These are phyloP conservation scores for Stictocephala bisonia DNA, from an alignment of 2,888 invertebrate genomes.

Conservation along the genomic window DNA sequence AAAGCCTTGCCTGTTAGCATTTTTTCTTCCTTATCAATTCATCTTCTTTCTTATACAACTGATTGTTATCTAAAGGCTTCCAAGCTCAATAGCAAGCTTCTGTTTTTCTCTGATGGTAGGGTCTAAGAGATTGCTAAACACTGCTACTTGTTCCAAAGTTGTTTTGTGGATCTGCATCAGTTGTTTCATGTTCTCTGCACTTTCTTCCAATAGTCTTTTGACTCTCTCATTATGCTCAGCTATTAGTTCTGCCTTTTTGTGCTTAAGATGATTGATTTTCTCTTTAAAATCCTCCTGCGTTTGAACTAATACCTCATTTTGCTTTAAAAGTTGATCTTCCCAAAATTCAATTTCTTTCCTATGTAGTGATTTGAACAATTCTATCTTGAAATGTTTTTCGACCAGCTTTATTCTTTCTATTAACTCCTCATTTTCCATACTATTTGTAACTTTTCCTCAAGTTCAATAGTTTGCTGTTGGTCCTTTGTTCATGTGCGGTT, in stretches of 20 bases:
- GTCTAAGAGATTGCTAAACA: not conserved
- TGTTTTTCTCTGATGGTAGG: conserved; percentile 12
- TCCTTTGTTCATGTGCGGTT: too few relatives aligned
- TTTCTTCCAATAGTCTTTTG: conserved; percentile 7
- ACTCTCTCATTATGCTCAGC: conserved; percentile 11
- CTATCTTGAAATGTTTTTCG: conserved; percentile 32
- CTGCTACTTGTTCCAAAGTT: conserved; percentile 6
- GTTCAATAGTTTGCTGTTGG: too few relatives aligned
- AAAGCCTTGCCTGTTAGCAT: conserved; percentile 16
- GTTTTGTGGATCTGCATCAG: conserved; percentile 23
- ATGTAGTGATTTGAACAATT: conserved; percentile 17
- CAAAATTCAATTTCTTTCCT: conserved; percentile 27
- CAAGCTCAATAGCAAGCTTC: conserved; percentile 1
- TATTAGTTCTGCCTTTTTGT: conserved; percentile 4
- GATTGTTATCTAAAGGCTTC: conserved; percentile 3
- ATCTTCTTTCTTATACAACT: conserved; percentile 8
- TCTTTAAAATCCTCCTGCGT: conserved; percentile 4
- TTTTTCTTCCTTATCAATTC: conserved; percentile 3
- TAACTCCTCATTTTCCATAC: conserved; percentile 26
- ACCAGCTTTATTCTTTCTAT: not conserved
- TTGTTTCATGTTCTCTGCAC: conserved; percentile 17
- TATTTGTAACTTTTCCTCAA: too few relatives aligned
- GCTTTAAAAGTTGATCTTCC: conserved; percentile 7
- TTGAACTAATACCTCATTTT: conserved; percentile 14
- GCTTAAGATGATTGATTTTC: conserved; percentile 1